Conservation (phyloP, 2,797 vertebrate species). For the Oceanodroma leucorhoa region DNA sequence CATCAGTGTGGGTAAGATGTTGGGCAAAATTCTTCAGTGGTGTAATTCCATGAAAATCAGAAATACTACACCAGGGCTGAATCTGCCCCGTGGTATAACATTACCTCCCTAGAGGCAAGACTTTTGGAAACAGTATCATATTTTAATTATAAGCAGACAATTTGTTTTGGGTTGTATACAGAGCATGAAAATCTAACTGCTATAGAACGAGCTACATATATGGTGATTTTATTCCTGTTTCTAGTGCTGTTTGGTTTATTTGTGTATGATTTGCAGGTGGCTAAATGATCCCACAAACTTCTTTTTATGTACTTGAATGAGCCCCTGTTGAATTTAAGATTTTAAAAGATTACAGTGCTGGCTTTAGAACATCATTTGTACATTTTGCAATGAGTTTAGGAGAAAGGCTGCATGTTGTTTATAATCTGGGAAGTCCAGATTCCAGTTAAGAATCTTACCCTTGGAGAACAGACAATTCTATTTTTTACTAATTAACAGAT, state of each 20-base stretch:
- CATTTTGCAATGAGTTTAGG: slow-evolving; percentile 22
- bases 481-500: background rate
- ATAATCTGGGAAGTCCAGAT: background rate
- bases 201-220: slow-evolving; percentile 53
- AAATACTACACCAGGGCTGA: slow-evolving; percentile 42
- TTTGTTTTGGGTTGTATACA: slow-evolving; percentile 72
- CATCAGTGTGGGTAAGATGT: slow-evolving; percentile 71
- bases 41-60: slow-evolving; percentile 59
- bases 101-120: slow-evolving; percentile 62
- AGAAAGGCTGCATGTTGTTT: background rate
- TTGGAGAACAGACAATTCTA: background rate
- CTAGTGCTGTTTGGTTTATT: background rate
- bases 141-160: slow-evolving; percentile 75
- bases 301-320: slow-evolving; percentile 6
- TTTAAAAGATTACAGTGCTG: slow-evolving; percentile 16
- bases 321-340: slow-evolving; percentile 3
- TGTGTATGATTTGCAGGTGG: slow-evolving; percentile 49
- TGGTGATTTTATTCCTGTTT: background rate
- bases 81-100: slow-evolving; percentile 56
- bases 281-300: background rate
- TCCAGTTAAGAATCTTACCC: slow-evolving; percentile 9
- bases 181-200: slow-evolving; percentile 56
- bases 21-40: slow-evolving; percentile 36
- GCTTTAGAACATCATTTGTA: background rate
- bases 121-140: slow-evolving; percentile 68